phyloP scores from a whole-genome alignment of 2,888 invertebrate genomes.

The Hipparchia sbordonii region DNA sequence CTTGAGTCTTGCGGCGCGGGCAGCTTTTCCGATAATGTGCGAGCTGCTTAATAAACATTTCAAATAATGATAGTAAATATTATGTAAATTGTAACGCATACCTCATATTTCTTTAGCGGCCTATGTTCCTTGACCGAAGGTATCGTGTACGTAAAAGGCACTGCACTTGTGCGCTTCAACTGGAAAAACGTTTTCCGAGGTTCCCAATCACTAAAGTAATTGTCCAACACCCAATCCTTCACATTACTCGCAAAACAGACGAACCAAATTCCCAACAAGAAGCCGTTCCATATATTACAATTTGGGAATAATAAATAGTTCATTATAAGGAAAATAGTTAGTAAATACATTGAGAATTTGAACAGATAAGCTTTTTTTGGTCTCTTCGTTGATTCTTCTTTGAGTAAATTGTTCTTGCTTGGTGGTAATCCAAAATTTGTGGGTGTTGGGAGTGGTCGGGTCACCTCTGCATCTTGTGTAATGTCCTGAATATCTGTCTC shows the following conservation, averaged over 20 bases:
- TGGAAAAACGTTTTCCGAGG: slow-evolving; percentile 54
- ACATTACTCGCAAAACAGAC: slow-evolving; percentile 61
- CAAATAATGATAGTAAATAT: background rate
- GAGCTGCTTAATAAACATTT: background rate
- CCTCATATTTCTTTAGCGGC: slow-evolving; percentile 84
- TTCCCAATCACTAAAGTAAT: slow-evolving; percentile 67
- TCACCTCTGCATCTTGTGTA: slow-evolving; percentile 43
- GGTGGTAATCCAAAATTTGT: slow-evolving; percentile 61
- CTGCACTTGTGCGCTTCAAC: slow-evolving; percentile 53
- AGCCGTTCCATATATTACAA: slow-evolving; percentile 70
- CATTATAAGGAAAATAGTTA: slow-evolving; percentile 63
- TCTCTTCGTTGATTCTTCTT: slow-evolving; percentile 39
- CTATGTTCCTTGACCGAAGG: slow-evolving; percentile 85
- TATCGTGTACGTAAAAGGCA: slow-evolving; percentile 76
- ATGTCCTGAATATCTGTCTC: slow-evolving; percentile 45
- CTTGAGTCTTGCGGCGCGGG: background rate
- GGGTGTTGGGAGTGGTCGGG: slow-evolving; percentile 43
- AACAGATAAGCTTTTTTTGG: slow-evolving; percentile 60
- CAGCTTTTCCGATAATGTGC: background rate
- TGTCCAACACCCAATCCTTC: slow-evolving; percentile 69
- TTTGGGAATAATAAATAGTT: slow-evolving; percentile 69
- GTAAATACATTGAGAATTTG: slow-evolving; percentile 66
- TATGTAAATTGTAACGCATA: slow-evolving; percentile 47
- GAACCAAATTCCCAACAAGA: slow-evolving; percentile 73
- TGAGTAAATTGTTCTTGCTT: slow-evolving; percentile 57